Evolutionary conservation across 2,113 vertebrate species (phyloP).

Genomic region (Prolemur simus): DNA sequence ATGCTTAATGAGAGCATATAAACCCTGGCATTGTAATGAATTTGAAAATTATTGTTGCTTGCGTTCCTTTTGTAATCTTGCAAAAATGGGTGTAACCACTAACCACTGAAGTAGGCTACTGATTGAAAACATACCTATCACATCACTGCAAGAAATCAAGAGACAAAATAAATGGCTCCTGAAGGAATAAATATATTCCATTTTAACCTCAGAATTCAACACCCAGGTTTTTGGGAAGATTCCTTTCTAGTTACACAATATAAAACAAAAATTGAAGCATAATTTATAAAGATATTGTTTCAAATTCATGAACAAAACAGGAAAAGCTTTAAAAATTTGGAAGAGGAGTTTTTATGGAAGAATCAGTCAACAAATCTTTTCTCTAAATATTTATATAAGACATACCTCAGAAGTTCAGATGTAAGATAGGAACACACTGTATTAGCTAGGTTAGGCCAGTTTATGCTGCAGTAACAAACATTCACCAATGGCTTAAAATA

Average conservation of each 20-base stretch:
- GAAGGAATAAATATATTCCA: neutral
- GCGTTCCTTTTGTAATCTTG: slow-evolving; percentile 80
- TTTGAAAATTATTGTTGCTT: slow-evolving; percentile 88
- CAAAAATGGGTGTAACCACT: slow-evolving; percentile 77
- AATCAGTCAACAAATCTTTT: neutral
- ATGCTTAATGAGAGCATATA: slow-evolving; percentile 91
- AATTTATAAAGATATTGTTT: neutral
- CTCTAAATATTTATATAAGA: neutral
- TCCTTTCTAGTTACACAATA: neutral
- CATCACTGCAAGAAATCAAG: slow-evolving; percentile 49
- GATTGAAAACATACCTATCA: slow-evolving; percentile 70
- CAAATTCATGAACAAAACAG: neutral
- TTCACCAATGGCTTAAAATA: neutral
- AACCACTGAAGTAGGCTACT: slow-evolving; percentile 69
- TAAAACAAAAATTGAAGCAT: neutral
- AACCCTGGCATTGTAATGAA: slow-evolving; percentile 90
- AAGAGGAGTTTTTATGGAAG: neutral
- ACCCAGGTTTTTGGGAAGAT: neutral
- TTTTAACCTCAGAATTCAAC: neutral
- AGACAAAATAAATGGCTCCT: slow-evolving; percentile 2
- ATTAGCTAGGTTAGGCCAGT: neutral
- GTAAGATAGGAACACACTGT: neutral
- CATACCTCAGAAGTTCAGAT: neutral
- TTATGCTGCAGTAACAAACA: slow-evolving; percentile 11
- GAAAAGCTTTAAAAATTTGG: neutral